phyloP scores from a whole-genome alignment of 2,797 vertebrate species.

The Thripadectes ignobilis region DNA sequence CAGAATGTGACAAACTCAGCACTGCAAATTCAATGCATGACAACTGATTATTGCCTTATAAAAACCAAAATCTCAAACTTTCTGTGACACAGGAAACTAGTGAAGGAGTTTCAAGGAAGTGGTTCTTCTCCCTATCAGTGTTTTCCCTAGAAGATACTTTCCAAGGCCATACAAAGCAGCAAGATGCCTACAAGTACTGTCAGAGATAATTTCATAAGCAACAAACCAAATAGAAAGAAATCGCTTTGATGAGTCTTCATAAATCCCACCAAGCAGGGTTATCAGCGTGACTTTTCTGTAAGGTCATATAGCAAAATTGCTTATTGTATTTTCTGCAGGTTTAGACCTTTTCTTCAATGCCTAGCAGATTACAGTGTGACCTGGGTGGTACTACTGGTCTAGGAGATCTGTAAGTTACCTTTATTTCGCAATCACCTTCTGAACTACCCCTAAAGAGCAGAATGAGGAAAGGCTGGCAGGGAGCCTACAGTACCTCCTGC shows the following conservation, averaged over 20 bases:
- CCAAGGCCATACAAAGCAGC: neutral
- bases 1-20: neutral
- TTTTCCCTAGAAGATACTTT: neutral
- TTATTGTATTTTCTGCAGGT: neutral
- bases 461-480: neutral
- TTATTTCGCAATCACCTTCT: neutral
- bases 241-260: neutral
- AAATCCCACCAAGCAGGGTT: neutral
- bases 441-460: neutral
- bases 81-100: neutral
- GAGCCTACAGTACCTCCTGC: neutral
- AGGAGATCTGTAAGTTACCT: neutral
- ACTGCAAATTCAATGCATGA: neutral
- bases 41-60: neutral
- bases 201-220: neutral
- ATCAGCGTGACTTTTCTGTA: neutral
- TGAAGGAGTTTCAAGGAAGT: neutral
- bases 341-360: neutral
- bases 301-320: neutral
- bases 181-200: neutral
- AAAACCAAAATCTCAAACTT: neutral
- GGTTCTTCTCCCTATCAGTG: neutral
- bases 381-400: neutral
- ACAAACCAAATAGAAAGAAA: neutral
- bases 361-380: neutral